These are phyloP conservation scores for Daboia siamensis DNA, from an alignment of 2,113 vertebrate genomes.

Conservation along the genomic window DNA sequence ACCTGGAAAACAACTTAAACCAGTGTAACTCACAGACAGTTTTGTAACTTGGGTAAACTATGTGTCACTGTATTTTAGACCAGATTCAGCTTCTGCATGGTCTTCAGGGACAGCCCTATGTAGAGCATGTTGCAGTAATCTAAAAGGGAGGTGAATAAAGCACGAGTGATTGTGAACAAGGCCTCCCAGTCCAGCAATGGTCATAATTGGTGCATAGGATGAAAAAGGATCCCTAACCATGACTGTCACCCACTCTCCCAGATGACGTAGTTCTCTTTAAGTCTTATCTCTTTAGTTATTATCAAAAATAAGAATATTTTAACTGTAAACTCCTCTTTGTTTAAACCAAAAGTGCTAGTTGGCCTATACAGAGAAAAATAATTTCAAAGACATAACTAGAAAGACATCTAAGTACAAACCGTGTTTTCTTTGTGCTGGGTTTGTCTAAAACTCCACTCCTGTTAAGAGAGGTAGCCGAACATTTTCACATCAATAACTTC, in stretches of 20 bases:
- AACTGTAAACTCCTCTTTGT: not conserved
- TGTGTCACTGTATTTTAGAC: not conserved
- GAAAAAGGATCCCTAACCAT: not conserved
- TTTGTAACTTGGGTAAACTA: not conserved
- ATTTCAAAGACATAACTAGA: not conserved
- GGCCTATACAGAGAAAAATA: not conserved
- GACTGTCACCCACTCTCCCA: not conserved
- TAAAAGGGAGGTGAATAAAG: not conserved
- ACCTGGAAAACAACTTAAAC: not conserved
- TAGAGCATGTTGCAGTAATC: not conserved
- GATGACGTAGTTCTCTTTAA: not conserved
- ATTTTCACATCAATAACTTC: constrained; percentile 22
- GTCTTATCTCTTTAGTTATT: not conserved
- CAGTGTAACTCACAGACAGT: not conserved
- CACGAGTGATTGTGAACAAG: not conserved
- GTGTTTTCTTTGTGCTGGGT: not conserved
- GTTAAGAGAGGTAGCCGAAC: not conserved
- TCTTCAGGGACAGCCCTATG: not conserved
- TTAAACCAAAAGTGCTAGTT: not conserved
- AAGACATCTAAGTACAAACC: not conserved
- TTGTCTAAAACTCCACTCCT: not conserved
- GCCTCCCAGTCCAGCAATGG: not conserved
- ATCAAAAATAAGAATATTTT: not conserved
- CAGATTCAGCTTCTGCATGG: not conserved
- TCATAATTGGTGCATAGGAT: not conserved